A percentile compares a stretch with the other conserved stretches of the same genome.
These are phyloP conservation scores for Nebria salina DNA, from an alignment of 2,888 invertebrate species.

Conservation along the genomic window DNA sequence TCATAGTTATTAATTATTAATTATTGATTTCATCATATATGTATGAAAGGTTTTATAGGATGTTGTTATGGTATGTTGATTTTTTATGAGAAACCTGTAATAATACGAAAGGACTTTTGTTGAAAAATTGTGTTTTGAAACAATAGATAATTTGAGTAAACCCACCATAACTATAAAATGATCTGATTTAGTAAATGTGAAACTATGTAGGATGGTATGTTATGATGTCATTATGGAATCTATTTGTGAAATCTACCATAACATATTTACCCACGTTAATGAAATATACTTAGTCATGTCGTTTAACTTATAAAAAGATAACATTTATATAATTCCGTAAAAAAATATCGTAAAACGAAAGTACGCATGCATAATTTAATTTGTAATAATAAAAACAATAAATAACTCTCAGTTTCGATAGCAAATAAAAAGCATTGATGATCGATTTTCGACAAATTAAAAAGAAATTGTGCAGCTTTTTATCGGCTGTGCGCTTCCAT, in stretches of 20 bases:
- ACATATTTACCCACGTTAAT: constrained; percentile 14
- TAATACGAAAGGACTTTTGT: too few relatives aligned
- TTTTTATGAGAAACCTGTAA: too few relatives aligned
- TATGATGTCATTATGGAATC: background rate
- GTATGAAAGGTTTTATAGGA: too few relatives aligned
- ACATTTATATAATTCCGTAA: background rate
- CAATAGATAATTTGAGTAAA: background rate
- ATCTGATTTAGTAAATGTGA: background rate
- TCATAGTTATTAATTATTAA: too few relatives aligned
- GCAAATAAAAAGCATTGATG: background rate
- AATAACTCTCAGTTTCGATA: constrained; percentile 4
- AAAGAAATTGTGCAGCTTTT: constrained; percentile 2
- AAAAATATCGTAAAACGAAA: constrained; percentile 11
- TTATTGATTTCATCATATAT: too few relatives aligned
- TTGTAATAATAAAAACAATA: background rate
- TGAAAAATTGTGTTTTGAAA: too few relatives aligned
- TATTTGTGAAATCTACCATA: background rate
- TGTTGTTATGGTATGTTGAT: too few relatives aligned
- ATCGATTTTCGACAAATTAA: constrained; percentile 10
- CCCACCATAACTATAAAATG: background rate
- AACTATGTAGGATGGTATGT: background rate
- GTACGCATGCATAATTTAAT: constrained; percentile 11
- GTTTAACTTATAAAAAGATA: background rate
- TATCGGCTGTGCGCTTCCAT: too few relatives aligned
- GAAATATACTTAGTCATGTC: constrained; percentile 12